Base-by-base conservation (phyloP, 2,113 vertebrate genomes). In the Coryphaenoides rupestris region DNA sequence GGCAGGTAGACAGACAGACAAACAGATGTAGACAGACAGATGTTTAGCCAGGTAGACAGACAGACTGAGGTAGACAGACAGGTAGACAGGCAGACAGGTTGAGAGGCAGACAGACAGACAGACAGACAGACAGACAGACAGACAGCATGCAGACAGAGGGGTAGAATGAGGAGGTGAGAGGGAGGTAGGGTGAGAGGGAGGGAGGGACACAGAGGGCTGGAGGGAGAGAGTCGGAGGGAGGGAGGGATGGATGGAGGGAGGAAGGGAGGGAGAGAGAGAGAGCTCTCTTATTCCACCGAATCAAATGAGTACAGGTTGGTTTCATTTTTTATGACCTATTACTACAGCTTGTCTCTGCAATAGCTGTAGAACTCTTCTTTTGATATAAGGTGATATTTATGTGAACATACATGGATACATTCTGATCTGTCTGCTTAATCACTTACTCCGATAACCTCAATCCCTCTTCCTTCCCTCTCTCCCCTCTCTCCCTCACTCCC, bases 221-320 rank as follows among this genome's bases (percentile, higher is more conserved):
- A 19, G 24, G 17, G 24, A 24, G 12, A 65, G 58, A 49, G 21
- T 16, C 1, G 24, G 55, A 24, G 22, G 16, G 54, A 72, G 21
- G 24, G 6, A 6, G 24, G 6, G 24, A 6, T 3, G 55, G 33
- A 47, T 64, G 19, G 21, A 62, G 58, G 26, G 15, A 26, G 14
- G 1, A 22, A 54, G 66, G 9, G 65, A 60, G 17, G 56, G 65
- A 69, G 19, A 1, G 19, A 72, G 58, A 19, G 4, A 60, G 28
- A 62, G 3, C 24, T 26, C 24, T 26, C 24, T 26, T 26, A 26
- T 26, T 26, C 24, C 3, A 26, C 24, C 24, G 6, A 26, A 26
- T 26, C 24, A 26, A 26, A 26, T 26, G 24, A 26, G 24, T 26
- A 26, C 24, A 3, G 24, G 24, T 26, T 6, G 24, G 24, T 3